A percentile compares a stretch with the other conserved stretches of the same genome.
Evolutionary conservation across 2,888 invertebrate species (phyloP).

Genomic region (Sinotaia quadrata): DNA sequence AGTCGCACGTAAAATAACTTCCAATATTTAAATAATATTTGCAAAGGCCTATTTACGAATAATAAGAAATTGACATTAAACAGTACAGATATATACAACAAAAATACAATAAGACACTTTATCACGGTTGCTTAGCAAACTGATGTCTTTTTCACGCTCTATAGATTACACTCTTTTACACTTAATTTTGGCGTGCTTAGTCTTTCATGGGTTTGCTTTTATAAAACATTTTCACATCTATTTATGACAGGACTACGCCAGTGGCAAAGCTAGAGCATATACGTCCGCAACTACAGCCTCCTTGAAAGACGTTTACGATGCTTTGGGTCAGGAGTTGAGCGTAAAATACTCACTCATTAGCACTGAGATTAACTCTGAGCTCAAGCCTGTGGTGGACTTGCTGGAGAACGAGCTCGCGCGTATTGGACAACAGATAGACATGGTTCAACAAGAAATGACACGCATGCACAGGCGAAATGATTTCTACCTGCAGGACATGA

Average conservation of each 20-base stretch:
- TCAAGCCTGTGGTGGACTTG: slow-evolving; percentile 41
- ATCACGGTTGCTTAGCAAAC: too few relatives aligned
- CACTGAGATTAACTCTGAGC: slow-evolving; percentile 43
- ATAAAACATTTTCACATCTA: background rate
- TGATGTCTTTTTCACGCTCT: too few relatives aligned
- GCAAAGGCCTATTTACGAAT: too few relatives aligned
- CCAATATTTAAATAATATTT: too few relatives aligned
- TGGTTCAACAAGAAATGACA: slow-evolving; percentile 39
- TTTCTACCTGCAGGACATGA: slow-evolving; percentile 48
- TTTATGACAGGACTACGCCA: background rate
- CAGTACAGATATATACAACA: too few relatives aligned
- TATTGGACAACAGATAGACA: slow-evolving; percentile 37
- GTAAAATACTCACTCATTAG: slow-evolving; percentile 46
- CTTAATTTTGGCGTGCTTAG: too few relatives aligned
- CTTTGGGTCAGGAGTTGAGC: slow-evolving; percentile 18
- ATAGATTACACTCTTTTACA: too few relatives aligned
- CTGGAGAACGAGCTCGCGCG: slow-evolving; percentile 32
- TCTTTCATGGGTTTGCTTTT: too few relatives aligned
- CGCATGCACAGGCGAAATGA: slow-evolving; percentile 52
- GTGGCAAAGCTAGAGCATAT: background rate
- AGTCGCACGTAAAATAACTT: too few relatives aligned
- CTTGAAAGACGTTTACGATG: background rate
- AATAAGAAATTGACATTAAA: too few relatives aligned
- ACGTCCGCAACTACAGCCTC: background rate
- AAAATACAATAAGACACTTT: too few relatives aligned